Conservation (phyloP, 2,113 vertebrate species). For the Tonatia bakeri region DNA sequence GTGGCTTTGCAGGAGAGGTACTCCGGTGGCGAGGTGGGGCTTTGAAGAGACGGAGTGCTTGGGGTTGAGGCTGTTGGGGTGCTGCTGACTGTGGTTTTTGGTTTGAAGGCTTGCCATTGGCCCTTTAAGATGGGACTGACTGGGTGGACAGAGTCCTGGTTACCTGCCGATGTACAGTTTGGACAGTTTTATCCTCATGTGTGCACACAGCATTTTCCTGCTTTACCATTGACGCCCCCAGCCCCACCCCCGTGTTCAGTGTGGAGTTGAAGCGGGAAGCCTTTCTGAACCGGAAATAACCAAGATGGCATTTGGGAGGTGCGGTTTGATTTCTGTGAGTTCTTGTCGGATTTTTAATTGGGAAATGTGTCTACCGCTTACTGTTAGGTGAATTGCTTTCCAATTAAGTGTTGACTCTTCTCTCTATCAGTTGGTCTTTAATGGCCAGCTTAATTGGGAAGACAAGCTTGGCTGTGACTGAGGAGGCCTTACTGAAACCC, state of each 20-base stretch:
- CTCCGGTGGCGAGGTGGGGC: background rate
- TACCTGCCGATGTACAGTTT: constrained; percentile 14
- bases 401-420: constrained; percentile 73
- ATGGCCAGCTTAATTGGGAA: constrained; percentile 77
- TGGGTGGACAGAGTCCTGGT: background rate
- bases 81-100: background rate
- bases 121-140: constrained; percentile 15
- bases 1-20: background rate
- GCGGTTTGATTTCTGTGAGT: constrained; percentile 58
- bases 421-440: constrained; percentile 66
- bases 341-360: constrained; percentile 81
- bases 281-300: constrained; percentile 68
- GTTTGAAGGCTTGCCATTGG: background rate
- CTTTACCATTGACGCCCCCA: constrained; percentile 49
- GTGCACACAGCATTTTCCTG: background rate
- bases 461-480: constrained; percentile 69
- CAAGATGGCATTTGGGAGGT: constrained; percentile 75
- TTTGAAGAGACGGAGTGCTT: background rate
- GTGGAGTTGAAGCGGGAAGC: constrained; percentile 43
- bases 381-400: constrained; percentile 71
- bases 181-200: background rate
- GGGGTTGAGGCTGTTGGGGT: background rate
- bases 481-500: constrained; percentile 56
- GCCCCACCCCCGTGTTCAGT: constrained; percentile 71
- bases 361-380: constrained; percentile 72